Base-by-base conservation (phyloP, 1,140 invertebrate genomes). In the Drosophila trapezifrons region DNA sequence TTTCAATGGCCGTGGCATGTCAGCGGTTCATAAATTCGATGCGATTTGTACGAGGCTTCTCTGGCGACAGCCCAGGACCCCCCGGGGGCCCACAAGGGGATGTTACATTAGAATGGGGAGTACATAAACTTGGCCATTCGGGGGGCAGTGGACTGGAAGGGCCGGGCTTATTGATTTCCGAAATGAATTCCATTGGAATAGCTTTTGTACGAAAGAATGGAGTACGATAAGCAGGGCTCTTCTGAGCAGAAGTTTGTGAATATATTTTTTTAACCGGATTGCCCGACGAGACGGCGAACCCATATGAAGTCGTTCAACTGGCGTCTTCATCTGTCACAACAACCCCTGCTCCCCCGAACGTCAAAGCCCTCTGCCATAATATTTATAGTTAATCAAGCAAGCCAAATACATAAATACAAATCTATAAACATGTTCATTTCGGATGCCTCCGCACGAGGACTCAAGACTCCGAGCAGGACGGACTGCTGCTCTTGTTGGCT, bases 321-420 rank as follows among this genome's bases (percentile, higher is more conserved):
- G 64, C 29, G 32, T 22, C 43, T 56, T 56, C 43, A 35, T 35
- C 43, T 37, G 63, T 27, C 43, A 46, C 52, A 35, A 70, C 17
- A 43, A 17, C 15, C 25, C 17, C 18, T 20, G 4, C 38, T 7
- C 5, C 5, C 20, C 27, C 17, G n/a, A 40, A 72, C 75, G 71
- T 72, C 71, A 84, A 79, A 84, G 78, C 70, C 46, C 29, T 51
- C 71, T 78, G 70, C 55, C 83, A 87, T 78, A 86, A 86, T 87
- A 86, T 86, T 86, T 86, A 86, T 86, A 78, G 82, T 86, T 87
- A 86, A 86, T 86, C 82, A 86, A 86, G 82, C 70, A 86, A 87
- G 65, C 79, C 78, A 86, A 86, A 84, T 83, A 83, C 80, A 78
- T 83, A 83, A 83, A 85, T 86, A 76, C 78, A 64, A 82, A 82